Evolutionary conservation across 2,888 invertebrate species (phyloP).

Genomic region (Plutella xylostella): DNA sequence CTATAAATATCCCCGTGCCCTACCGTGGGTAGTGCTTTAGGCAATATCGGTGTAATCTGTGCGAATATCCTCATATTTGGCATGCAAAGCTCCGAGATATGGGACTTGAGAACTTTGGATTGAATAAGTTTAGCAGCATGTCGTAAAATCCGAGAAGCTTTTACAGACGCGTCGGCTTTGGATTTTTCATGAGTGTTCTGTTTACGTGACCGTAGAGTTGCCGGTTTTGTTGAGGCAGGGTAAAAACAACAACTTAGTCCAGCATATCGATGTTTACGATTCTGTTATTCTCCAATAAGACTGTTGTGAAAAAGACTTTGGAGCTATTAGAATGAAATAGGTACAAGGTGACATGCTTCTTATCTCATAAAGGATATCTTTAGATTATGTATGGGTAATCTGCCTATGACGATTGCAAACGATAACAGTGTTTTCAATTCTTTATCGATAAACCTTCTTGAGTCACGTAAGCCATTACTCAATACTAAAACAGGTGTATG

Average conservation of each 20-base stretch:
- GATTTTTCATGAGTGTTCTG: no score
- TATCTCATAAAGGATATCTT: slow-evolving; percentile 45
- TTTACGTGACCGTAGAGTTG: no score
- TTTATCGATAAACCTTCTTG: slow-evolving; percentile 49
- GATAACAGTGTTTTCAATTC: slow-evolving; percentile 41
- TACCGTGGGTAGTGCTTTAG: slow-evolving; percentile 3
- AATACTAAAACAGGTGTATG: slow-evolving; percentile 32
- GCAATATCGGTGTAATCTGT: slow-evolving; percentile 27
- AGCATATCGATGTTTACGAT: no score
- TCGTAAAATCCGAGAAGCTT: no score
- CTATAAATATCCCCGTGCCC: slow-evolving; percentile 35
- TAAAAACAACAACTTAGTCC: no score
- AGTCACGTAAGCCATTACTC: slow-evolving; percentile 58
- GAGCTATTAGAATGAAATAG: no score
- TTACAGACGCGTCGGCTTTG: no score
- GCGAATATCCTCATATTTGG: slow-evolving; percentile 28
- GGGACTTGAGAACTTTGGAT: slow-evolving; percentile 25
- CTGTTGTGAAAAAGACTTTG: no score
- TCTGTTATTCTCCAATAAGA: background rate
- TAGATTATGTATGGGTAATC: no score
- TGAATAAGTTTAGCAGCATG: slow-evolving; percentile 26
- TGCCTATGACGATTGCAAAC: slow-evolving; percentile 45
- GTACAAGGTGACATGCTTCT: slow-evolving; percentile 44
- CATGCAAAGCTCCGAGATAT: slow-evolving; percentile 1
- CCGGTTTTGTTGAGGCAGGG: no score